Evolutionary conservation across 1,140 invertebrate genomes (phyloP).

Genomic region (Aphis craccivora): DNA sequence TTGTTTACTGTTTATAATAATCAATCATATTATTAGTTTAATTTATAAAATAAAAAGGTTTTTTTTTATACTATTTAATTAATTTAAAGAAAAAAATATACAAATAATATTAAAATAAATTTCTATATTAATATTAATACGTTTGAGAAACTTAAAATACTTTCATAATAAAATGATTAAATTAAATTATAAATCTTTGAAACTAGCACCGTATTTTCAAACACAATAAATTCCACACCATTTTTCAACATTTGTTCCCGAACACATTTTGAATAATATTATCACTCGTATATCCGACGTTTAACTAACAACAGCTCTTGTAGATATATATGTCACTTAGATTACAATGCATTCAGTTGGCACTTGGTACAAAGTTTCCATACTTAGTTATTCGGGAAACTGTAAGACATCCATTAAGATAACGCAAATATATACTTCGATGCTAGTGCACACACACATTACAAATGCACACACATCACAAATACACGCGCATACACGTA

Average conservation of each 20-base stretch:
- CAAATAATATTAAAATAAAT: not conserved
- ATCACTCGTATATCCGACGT: not conserved
- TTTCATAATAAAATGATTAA: not conserved
- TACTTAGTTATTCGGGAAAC: conserved; percentile 9
- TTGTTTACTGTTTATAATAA: not conserved
- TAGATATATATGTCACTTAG: not conserved
- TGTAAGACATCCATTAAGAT: not conserved
- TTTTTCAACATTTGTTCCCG: not conserved
- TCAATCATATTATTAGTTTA: not conserved
- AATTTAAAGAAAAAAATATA: not conserved
- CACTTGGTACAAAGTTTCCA: not conserved
- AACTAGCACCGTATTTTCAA: not conserved
- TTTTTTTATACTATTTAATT: not conserved
- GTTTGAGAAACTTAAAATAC: not conserved
- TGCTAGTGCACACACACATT: not conserved
- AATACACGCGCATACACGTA: too few relatives aligned
- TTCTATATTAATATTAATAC: not conserved
- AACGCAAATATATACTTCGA: not conserved
- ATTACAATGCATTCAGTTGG: not conserved
- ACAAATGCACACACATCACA: not conserved
- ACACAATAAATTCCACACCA: not conserved
- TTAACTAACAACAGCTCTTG: not conserved
- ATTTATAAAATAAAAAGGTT: not conserved
- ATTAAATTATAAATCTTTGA: conserved; percentile 10
- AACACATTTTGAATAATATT: conserved; percentile 19